These are phyloP conservation scores for Congeria kusceri DNA, from an alignment of 2,888 invertebrate genomes.

Conservation along the genomic window DNA sequence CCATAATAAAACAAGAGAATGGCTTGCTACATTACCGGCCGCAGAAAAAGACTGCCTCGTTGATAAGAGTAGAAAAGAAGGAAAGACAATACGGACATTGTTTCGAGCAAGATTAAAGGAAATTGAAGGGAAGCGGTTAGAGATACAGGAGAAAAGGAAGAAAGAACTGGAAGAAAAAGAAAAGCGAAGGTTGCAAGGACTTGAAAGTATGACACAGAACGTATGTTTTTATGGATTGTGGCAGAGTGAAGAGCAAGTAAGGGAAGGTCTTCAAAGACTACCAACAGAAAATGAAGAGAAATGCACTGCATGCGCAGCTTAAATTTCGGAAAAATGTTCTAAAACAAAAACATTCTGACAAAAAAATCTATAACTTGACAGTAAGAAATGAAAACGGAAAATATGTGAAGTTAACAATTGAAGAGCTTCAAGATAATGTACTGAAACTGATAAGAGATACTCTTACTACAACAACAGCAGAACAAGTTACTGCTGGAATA, in stretches of 20 bases:
- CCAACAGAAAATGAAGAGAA: slow-evolving; percentile 3
- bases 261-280: slow-evolving; percentile 15
- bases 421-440: slow-evolving; percentile 13
- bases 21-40: slow-evolving; percentile 31
- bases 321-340: slow-evolving; percentile 43
- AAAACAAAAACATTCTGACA: slow-evolving; percentile 35
- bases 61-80: slow-evolving; percentile 22
- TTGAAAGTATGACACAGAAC: slow-evolving; percentile 42
- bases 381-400: slow-evolving; percentile 12
- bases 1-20: slow-evolving; percentile 52
- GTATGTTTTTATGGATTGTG: slow-evolving; percentile 56
- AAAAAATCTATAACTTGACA: slow-evolving; percentile 31
- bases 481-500: too few relatives aligned
- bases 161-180: slow-evolving; percentile 19
- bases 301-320: slow-evolving; percentile 30
- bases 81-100: slow-evolving; percentile 30
- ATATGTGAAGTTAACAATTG: slow-evolving; percentile 13
- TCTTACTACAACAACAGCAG: too few relatives aligned
- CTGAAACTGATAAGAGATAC: background rate
- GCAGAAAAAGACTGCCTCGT: slow-evolving; percentile 37
- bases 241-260: slow-evolving; percentile 38
- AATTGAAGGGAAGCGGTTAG: slow-evolving; percentile 42
- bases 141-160: slow-evolving; percentile 25
- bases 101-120: slow-evolving; percentile 42
- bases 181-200: slow-evolving; percentile 40